These are phyloP conservation scores for Ptilodon capucinus DNA, from an alignment of 2,888 invertebrate species.

Conservation along the genomic window DNA sequence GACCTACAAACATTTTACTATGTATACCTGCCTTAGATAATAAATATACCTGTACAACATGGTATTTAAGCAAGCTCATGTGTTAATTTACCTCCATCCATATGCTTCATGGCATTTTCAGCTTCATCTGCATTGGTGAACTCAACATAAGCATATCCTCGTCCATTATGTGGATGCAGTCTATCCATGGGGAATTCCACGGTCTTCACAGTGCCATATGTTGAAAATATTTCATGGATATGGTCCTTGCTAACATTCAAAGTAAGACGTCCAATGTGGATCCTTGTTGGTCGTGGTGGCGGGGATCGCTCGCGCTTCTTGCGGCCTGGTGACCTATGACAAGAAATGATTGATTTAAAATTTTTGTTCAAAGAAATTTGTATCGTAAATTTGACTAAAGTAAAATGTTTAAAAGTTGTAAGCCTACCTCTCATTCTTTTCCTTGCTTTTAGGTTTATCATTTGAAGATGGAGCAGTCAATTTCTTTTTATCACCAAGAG, in stretches of 20 bases:
- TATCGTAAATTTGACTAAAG: no score
- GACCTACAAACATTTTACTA: constrained; percentile 79
- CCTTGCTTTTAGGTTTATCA: constrained; percentile 73
- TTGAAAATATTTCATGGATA: constrained; percentile 94
- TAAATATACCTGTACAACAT: not conserved
- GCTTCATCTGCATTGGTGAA: constrained; percentile 97
- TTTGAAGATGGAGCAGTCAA: constrained; percentile 49
- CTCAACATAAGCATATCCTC: constrained; percentile 98
- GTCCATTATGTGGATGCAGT: constrained; percentile 92
- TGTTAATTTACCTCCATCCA: constrained; percentile 93
- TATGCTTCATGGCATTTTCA: constrained; percentile 99
- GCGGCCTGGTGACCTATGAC: constrained; percentile 83
- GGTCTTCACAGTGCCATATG: constrained; percentile 92
- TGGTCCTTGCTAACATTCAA: constrained; percentile 96
- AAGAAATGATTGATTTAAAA: constrained; percentile 3
- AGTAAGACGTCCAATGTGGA: constrained; percentile 96
- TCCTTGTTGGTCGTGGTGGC: constrained; percentile 94
- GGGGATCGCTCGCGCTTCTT: constrained; percentile 93
- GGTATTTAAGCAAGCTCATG: not conserved
- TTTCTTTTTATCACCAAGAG: constrained; percentile 73
- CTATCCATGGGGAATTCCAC: constrained; percentile 96
- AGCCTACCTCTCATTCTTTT: constrained; percentile 68
- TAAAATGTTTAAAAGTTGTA: no score
- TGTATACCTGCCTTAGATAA: not conserved
- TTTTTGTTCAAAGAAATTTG: not conserved